phyloP scores from a whole-genome alignment of 2,888 invertebrate genomes.

The Dorcus hopei region DNA sequence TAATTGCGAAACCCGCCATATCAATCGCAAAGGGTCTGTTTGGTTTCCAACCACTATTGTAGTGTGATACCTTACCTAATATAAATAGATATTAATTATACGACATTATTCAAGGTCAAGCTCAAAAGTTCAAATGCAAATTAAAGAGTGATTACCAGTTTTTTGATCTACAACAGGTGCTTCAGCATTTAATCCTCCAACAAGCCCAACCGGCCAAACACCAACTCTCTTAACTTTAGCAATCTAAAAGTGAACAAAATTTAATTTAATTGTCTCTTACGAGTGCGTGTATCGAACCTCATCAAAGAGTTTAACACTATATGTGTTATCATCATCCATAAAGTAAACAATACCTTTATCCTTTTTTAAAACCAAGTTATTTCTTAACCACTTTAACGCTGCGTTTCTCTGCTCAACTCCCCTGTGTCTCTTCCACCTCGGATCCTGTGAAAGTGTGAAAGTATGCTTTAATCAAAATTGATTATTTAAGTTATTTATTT shows the following conservation, averaged over 20 bases:
- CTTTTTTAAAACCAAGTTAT: slow-evolving; percentile 54
- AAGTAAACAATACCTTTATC: slow-evolving; percentile 82
- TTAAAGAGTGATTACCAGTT: slow-evolving; percentile 46
- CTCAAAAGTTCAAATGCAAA: slow-evolving; percentile 45
- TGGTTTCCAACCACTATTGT: slow-evolving; percentile 81
- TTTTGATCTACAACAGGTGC: slow-evolving; percentile 71
- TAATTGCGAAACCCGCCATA: slow-evolving; percentile 96
- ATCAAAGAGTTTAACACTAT: slow-evolving; percentile 82
- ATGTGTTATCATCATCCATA: slow-evolving; percentile 97
- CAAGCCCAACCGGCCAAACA: slow-evolving; percentile 94
- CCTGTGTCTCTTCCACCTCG: slow-evolving; percentile 75
- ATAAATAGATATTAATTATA: background rate
- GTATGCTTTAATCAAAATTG: background rate
- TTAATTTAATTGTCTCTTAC: slow-evolving; percentile 1
- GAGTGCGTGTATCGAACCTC: slow-evolving; percentile 59
- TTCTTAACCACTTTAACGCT: slow-evolving; percentile 78
- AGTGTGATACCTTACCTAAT: slow-evolving; percentile 58
- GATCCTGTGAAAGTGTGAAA: slow-evolving; percentile 45
- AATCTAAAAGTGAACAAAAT: slow-evolving; percentile 59
- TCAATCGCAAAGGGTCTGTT: slow-evolving; percentile 93
- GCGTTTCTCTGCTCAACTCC: slow-evolving; percentile 90
- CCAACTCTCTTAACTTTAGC: slow-evolving; percentile 78
- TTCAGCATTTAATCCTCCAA: slow-evolving; percentile 92
- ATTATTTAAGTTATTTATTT: slow-evolving; percentile 2
- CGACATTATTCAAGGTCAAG: background rate